Base-by-base conservation (phyloP, 2,888 invertebrate species). In the Euspilapteryx auroguttella region DNA sequence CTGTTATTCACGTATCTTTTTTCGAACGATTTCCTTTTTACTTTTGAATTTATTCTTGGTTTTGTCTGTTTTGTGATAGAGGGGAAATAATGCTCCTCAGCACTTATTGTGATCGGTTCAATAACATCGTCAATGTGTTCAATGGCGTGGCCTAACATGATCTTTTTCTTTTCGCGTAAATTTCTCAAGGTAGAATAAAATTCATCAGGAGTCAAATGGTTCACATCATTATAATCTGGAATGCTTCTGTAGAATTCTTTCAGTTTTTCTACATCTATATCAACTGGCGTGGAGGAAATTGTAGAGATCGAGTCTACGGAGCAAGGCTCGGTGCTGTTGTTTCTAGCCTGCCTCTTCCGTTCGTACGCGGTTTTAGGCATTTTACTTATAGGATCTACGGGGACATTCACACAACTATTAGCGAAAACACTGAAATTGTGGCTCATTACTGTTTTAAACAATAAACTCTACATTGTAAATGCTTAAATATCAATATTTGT, bases 191-290 rank as follows among this genome's bases (percentile, higher is more conserved):
- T 85, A 9, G 80, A 80, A 49, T 87, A 85, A 53, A 89, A 89
- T 43, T 90, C 89, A 32, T 80, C 82, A 34, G 82, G 82, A 0
- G 87, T 82, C 37, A 89, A 63, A 58, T 89, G 88, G 49, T 86
- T 81, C 2, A 90, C 79, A 27, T 89, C 88, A 32, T 80, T 80
- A 38, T 89, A 89, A 48, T 89, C 88, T 31, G 89, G 89, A 47
- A 89, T 89, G 44, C 87, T 89, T 28, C 82, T 81, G 40, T 86
- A 83, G 54, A 89, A 88, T 33, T 87, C 82, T 32, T 87, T 76
- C 36, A 87, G 71, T 27, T 82, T 82, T 25, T 80, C 59, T 21
- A 80, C 73, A 27, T 80, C 79, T 28, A 65, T 44, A 32, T 76
- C 62, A 2, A 55, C 46, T 2, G 48, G 49, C n/a, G 46, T 44